Conservation (phyloP, 2,888 invertebrate species). For the Nasonia oneida region DNA sequence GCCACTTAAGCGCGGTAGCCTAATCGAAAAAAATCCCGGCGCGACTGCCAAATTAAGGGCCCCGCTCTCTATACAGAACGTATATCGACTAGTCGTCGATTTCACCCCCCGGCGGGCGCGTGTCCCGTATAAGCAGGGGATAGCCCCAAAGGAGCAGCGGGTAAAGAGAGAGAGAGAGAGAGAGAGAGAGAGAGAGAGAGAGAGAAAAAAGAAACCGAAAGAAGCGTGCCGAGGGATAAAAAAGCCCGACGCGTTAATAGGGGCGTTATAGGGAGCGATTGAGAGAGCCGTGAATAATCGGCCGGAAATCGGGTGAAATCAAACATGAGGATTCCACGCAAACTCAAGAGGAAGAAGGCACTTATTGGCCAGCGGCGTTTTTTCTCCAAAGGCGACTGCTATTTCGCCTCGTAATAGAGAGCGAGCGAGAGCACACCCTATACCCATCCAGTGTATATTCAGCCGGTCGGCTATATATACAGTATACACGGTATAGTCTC, state of each 20-base stretch:
- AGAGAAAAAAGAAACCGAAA: slow-evolving; percentile 18
- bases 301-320: slow-evolving; percentile 62
- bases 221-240: slow-evolving; percentile 35
- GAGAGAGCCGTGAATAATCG: slow-evolving; percentile 58
- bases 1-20: slow-evolving; percentile 50
- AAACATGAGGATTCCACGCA: slow-evolving; percentile 59
- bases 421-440: slow-evolving; percentile 4
- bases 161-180: neutral
- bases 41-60: slow-evolving; percentile 55
- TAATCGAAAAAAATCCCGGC: slow-evolving; percentile 64
- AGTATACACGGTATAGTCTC: neutral
- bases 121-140: slow-evolving; percentile 19
- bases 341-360: slow-evolving; percentile 43
- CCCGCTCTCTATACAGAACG: slow-evolving; percentile 29
- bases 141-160: neutral
- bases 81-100: slow-evolving; percentile 44
- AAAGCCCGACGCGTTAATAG: slow-evolving; percentile 58
- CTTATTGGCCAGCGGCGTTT: slow-evolving; percentile 32
- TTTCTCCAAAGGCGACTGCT: neutral
- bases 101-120: slow-evolving; percentile 33
- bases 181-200: neutral
- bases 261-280: slow-evolving; percentile 47
- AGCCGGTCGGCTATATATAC: neutral
- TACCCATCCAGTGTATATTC: neutral
- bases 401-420: slow-evolving; percentile 25